phyloP scores from a whole-genome alignment of 2,888 invertebrate species.

The Phlogophora meticulosa region DNA sequence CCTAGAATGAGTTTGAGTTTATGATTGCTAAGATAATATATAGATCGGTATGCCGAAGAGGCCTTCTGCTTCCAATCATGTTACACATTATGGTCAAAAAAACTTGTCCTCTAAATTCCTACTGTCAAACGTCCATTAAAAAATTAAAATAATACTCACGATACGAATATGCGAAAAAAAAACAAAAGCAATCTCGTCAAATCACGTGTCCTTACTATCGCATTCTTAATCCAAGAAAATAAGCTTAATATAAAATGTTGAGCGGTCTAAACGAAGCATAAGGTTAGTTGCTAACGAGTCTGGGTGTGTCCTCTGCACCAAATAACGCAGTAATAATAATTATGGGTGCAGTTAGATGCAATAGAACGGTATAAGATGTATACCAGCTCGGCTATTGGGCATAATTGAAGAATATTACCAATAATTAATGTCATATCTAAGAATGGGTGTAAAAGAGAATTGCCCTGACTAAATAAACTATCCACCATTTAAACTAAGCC shows the following conservation, averaged over 20 bases:
- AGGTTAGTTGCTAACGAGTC: constrained; percentile 87
- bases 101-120: constrained; percentile 50
- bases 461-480: constrained; percentile 33
- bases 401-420: constrained; percentile 72
- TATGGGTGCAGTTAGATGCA: constrained; percentile 86
- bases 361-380: constrained; percentile 75
- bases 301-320: constrained; percentile 89
- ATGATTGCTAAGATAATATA: not conserved
- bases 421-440: constrained; percentile 63
- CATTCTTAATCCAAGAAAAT: constrained; percentile 61
- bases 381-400: constrained; percentile 62
- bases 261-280: constrained; percentile 81
- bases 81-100: constrained; percentile 30
- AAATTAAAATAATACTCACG: constrained; percentile 29
- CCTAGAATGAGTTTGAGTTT: not conserved
- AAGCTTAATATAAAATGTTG: constrained; percentile 56
- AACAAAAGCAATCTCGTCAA: constrained; percentile 52
- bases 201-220: constrained; percentile 56
- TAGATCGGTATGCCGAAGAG: constrained; percentile 12
- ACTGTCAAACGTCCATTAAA: constrained; percentile 30
- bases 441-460: constrained; percentile 45
- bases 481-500: constrained; percentile 15
- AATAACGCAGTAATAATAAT: constrained; percentile 87
- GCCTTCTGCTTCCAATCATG: constrained; percentile 40
- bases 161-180: constrained; percentile 42